Conservation (phyloP, 2,113 vertebrate species). For the Noturus placidus region DNA sequence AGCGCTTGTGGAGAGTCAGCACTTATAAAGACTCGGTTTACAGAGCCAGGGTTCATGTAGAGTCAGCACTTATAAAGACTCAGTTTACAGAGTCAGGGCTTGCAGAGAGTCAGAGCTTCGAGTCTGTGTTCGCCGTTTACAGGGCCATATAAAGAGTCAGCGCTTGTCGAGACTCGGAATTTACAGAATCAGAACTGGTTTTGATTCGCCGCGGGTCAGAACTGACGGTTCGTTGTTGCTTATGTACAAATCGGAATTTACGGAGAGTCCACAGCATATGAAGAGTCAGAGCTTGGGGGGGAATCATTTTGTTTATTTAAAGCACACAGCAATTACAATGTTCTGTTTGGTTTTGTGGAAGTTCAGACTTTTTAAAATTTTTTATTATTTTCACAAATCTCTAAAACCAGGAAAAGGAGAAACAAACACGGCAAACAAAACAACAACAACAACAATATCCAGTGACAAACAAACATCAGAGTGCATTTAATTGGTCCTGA, state of each 20-base stretch:
- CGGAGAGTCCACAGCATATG: neutral
- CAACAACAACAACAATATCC: constrained; percentile 3
- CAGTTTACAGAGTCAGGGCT: neutral
- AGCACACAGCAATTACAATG: too few species aligned
- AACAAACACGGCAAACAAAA: constrained; percentile 17
- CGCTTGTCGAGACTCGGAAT: neutral
- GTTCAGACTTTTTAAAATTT: neutral
- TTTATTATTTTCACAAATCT: constrained; percentile 4
- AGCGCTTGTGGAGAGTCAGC: neutral
- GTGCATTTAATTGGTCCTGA: neutral
- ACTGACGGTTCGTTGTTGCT: neutral
- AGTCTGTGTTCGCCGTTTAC: neutral
- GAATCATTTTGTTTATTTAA: neutral
- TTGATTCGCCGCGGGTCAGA: neutral
- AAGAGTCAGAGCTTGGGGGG: neutral
- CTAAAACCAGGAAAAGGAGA: neutral
- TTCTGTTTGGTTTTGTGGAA: neutral
- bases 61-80: neutral
- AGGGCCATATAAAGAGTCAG: neutral
- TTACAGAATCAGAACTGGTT: neutral
- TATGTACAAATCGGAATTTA: neutral
- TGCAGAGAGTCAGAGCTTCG: neutral
- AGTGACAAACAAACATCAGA: neutral
- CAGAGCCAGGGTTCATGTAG: neutral
- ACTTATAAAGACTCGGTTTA: neutral